Base-by-base conservation (phyloP, 1,140 invertebrate species). In the Atopsyche davidsoni region DNA sequence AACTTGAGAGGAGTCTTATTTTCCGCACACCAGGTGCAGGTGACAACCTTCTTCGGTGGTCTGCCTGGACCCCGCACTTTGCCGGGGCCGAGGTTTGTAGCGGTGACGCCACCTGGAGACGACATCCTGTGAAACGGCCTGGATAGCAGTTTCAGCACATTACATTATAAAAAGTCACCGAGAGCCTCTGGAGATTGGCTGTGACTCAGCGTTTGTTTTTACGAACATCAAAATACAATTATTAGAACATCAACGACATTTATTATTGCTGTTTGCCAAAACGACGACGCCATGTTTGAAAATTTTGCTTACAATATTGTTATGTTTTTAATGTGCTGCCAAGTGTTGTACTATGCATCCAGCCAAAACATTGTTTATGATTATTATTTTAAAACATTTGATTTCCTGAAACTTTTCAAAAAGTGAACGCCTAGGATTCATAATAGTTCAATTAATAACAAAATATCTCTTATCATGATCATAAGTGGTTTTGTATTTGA, bases 1-100 rank as follows among this genome's bases (percentile, higher is more conserved):
- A 89, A 93, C 60, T 88, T 89, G 14, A 92, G 65, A 1, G 84
- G 81, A 38, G 83, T 79, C 68, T 88, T 90, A 34, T 79, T 80
- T 66, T 91, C 87, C 21, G 80, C 83, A 64, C 90, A 92, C 89
- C 88, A 91, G 2, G 86, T 87, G 67, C 89, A 92, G 14, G 39
- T 46, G 11, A 73, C 73, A 32, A 72, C 73, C 57, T 80, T 77
- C 67, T 87, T 87, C 17, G 86, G 83, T 35, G 86, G 86, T 63
- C 85, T 79, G 42, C 85, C 86, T 59, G 81, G 80, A 65, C 76
- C 82, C 70, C 71, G 76, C 62, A 75, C 65, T 70, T 77, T 77
- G 63, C 72, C 69, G 63, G 69, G 64, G 67, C 68, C 66, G 60
- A 72, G 68, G 59, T 68, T 66, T 53, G 71, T 70, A 48, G 67